Base-by-base conservation (phyloP, 2,888 invertebrate species). In the Graphium colonna region DNA sequence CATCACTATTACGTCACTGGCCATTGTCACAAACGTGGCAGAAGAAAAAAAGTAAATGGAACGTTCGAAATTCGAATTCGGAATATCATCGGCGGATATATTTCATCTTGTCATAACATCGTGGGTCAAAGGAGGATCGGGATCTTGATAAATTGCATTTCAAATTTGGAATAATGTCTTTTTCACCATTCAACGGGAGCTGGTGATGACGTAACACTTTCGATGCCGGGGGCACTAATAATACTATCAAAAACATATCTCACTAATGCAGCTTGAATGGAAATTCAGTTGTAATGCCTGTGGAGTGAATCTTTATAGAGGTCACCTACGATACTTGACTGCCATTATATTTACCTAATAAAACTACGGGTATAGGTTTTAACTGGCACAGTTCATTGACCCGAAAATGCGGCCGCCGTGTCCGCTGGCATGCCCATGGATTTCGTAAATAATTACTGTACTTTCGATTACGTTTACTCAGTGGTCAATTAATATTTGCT, bases 51-150 rank as follows among this genome's bases (percentile, higher is more conserved):
- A 36, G 1, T 61, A 73, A 66, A 79, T 72, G 69, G 74, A 76
- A 70, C 69, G 67, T 72, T 69, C 68, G 70, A 68, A n/a, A 71
- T 73, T 67, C 59, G 71, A 75, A 76, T 85, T 82, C 80, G 80
- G 74, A 87, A 84, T 81, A 84, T 88, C 88, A 89, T 88, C 79
- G 73, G 71, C 68, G 73, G 75, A 84, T 81, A 87, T 88, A 87
- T 77, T 81, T 88, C 85, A 88, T 87, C 82, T 79, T 88, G 89
- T 89, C 89, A 89, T 87, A 89, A 89, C 85, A 89, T 73, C 72
- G 79, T 78, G 82, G 84, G 84, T 85, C 85, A 85, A 84, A 86
- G 80, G 76, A 75, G 82, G 84, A 80, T 82, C 80, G 71, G 33
- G 69, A 69, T 72, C 67, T 81, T 87, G 89, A 89, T 89, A 86